Percentiles rank a stretch among this genome's conserved stretches.
These are phyloP conservation scores for Delia radicum DNA, from an alignment of 1,140 invertebrate species.

Conservation along the genomic window DNA sequence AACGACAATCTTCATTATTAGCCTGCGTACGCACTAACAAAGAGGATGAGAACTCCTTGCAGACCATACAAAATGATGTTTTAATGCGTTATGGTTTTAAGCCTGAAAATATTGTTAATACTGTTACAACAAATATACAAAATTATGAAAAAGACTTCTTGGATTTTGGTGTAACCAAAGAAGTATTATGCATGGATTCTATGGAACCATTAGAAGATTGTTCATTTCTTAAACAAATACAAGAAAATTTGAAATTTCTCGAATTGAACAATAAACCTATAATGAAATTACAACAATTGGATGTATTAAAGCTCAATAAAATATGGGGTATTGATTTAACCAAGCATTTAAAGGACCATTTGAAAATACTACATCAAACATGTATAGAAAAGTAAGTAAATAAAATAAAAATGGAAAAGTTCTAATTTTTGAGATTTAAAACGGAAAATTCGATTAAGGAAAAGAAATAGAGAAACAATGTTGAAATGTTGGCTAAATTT, in stretches of 20 bases:
- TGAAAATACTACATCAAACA: neutral
- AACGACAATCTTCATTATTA: neutral
- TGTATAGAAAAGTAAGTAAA: conserved; percentile 9
- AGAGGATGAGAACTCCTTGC: neutral
- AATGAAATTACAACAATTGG: neutral
- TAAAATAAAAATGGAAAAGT: neutral
- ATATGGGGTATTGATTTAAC: neutral
- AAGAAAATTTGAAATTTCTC: neutral
- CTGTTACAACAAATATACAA: neutral
- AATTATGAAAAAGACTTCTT: neutral
- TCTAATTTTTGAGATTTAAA: no score
- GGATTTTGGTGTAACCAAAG: neutral
- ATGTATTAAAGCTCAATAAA: neutral
- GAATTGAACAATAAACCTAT: neutral
- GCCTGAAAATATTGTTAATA: neutral
- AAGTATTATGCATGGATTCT: neutral
- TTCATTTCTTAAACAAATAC: neutral
- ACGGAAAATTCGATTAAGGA: no score
- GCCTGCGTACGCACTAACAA: neutral
- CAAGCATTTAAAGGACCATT: neutral
- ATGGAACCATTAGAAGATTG: neutral
- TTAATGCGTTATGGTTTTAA: neutral
- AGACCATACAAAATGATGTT: neutral
- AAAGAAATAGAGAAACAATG: no score
- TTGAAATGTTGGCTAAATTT: no score